Evolutionary conservation across 2,888 invertebrate genomes (phyloP).

Genomic region (Ochropacha duplaris): DNA sequence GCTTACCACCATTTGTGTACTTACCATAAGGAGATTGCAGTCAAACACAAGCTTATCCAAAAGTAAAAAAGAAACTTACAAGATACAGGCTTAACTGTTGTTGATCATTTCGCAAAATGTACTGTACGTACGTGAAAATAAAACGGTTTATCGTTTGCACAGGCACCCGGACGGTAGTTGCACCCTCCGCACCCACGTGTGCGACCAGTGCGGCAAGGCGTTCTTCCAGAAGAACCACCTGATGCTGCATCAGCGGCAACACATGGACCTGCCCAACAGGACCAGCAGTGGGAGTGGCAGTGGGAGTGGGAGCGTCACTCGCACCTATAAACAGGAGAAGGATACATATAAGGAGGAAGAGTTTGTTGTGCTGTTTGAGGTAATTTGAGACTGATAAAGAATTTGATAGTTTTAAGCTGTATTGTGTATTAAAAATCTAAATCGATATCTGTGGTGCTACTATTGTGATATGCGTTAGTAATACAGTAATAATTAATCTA

Average conservation of each 20-base stretch:
- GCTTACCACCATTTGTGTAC: no score
- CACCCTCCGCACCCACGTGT: conserved; percentile 90
- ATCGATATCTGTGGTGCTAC: no score
- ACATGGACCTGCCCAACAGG: conserved; percentile 84
- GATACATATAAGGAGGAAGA: conserved; percentile 27
- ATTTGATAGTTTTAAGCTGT: no score
- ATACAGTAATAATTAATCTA: no score
- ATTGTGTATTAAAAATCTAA: no score
- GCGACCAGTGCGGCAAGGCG: conserved; percentile 91
- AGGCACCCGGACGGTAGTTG: conserved; percentile 91
- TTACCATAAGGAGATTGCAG: no score
- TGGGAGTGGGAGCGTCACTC: conserved; percentile 17
- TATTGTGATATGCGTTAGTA: no score
- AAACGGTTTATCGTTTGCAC: not conserved
- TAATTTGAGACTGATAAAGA: not conserved
- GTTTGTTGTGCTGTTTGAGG: conserved; percentile 3
- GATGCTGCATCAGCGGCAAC: conserved; percentile 91
- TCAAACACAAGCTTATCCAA: no score
- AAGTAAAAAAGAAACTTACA: no score
- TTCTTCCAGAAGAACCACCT: conserved; percentile 94
- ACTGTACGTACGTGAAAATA: not conserved
- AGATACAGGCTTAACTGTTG: no score
- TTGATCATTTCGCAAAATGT: no score
- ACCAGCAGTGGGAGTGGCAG: no score
- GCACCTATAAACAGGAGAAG: conserved; percentile 41